Evolutionary conservation across 1,140 invertebrate genomes (phyloP), one percentile per base, ranked within the genome.

Genomic region (Platorchestia sp.): DNA sequence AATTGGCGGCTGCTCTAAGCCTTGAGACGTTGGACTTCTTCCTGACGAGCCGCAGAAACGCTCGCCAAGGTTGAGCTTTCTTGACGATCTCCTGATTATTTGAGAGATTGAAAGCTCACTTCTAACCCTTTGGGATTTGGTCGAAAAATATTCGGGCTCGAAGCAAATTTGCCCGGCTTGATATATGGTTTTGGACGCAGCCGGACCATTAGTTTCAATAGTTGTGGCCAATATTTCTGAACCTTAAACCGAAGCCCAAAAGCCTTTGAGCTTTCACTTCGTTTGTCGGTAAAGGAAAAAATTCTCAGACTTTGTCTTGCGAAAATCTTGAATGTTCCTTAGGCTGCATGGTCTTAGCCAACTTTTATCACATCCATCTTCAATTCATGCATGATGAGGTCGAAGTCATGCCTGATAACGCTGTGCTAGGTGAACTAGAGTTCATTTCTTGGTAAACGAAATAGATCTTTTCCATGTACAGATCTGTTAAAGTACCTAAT

Each of bases 161-260:
- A 93, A 93, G 43, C 91, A 93, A 93, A 93, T 93, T 93, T 93
- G 91, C 45, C 45, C 91, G 5, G 22, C 91, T 45, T 93, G 91
- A 93, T 93, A 45, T 93, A 93, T 93, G 91, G 91, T 45, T 93
- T 93, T 93, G 6, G 91, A 45, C 43, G 43, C 14, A 44, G 91
- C 91, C 45, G 45, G 43, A 93, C 91, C 91, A 93, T 93, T 93
- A 93, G 91, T 93, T 93, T 47, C 91, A 93, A 93, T 93, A 93
- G 43, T 93, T 93, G 91, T 93, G 91, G 91, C 22, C 45, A 93
- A 47, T 47, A 47, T 93, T 93, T 93, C 44, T 45, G 91, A 93
- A 93, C 87, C 87, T 44, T 42, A 44, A 14, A 89, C 87, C 27
- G 43, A 27, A 89, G 87, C 87, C 87, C 87, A 89, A 89, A 89